Percentiles rank a stretch among this genome's conserved stretches.
phyloP scores from a whole-genome alignment of 2,888 invertebrate genomes.

The Meloe dianella region DNA sequence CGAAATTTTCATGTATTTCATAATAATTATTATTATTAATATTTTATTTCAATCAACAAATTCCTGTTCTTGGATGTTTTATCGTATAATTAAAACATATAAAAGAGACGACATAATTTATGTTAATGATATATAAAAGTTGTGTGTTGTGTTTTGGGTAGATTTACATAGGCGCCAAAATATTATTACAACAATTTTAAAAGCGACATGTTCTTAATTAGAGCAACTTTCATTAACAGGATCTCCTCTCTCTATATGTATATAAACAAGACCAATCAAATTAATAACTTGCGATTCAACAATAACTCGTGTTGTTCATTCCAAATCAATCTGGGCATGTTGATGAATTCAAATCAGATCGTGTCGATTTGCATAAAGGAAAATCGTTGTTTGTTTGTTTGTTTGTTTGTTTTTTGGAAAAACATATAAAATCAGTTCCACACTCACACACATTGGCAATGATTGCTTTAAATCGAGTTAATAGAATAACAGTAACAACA shows the following conservation, averaged over 20 bases:
- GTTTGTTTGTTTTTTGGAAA: conserved; percentile 1
- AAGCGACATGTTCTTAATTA: background rate
- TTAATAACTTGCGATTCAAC: background rate
- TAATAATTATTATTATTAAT: background rate
- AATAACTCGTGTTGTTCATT: background rate
- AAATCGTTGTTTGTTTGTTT: conserved; percentile 4
- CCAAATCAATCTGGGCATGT: conserved; percentile 15
- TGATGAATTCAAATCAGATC: conserved; percentile 17
- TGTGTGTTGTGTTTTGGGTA: background rate
- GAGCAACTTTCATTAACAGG: conserved; percentile 4
- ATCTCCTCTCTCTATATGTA: background rate
- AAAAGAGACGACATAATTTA: conserved; percentile 21
- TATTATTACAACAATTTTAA: conserved; percentile 10
- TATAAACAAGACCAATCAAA: background rate
- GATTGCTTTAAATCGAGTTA: conserved; percentile 21
- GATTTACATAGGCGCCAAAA: conserved; percentile 18
- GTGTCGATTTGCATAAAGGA: conserved; percentile 12
- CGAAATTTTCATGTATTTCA: background rate
- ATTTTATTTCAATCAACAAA: conserved; percentile 1
- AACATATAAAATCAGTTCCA: background rate
- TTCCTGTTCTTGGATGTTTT: background rate
- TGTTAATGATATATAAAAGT: conserved; percentile 20
- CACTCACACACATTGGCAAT: background rate
- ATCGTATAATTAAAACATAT: conserved; percentile 22
- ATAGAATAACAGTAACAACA: conserved; percentile 23